These are phyloP conservation scores for Amphipoea lucens DNA, from an alignment of 2,888 invertebrate species.

Conservation along the genomic window DNA sequence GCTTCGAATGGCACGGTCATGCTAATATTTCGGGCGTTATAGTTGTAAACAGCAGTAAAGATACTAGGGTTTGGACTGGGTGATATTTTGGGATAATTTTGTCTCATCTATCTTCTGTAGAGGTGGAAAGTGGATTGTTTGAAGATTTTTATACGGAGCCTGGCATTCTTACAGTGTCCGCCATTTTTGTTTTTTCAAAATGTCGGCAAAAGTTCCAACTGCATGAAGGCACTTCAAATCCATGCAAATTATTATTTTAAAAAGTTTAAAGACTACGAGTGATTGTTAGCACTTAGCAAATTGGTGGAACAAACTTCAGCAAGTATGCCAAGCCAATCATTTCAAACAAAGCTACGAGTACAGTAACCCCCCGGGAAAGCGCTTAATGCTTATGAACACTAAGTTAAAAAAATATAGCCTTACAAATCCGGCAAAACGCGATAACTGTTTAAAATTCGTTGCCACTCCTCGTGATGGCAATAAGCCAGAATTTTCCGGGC, in stretches of 20 bases:
- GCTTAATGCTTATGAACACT: constrained; percentile 32
- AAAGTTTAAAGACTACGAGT: not conserved
- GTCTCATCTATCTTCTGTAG: constrained; percentile 1
- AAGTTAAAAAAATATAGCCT: constrained; percentile 40
- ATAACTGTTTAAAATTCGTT: constrained; percentile 57
- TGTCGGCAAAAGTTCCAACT: not conserved
- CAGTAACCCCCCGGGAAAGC: constrained; percentile 22
- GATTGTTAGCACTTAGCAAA: constrained; percentile 21
- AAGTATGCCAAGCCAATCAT: constrained; percentile 22
- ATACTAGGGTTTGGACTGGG: constrained; percentile 12
- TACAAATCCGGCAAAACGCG: constrained; percentile 37
- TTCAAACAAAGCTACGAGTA: constrained; percentile 21
- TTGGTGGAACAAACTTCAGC: constrained; percentile 13
- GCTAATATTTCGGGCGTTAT: constrained; percentile 28
- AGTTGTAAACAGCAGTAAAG: constrained; percentile 24
- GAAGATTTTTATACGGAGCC: too few relatives aligned
- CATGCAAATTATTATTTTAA: not conserved
- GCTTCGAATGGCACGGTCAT: constrained; percentile 13
- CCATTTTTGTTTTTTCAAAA: too few relatives aligned
- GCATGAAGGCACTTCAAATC: not conserved
- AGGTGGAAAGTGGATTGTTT: too few relatives aligned
- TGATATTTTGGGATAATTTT: not conserved
- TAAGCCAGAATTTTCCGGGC: constrained; percentile 59
- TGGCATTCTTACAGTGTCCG: too few relatives aligned
- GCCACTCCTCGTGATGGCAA: constrained; percentile 57